Evolutionary conservation across 2,113 vertebrate genomes (phyloP).

Genomic region (Chinchilla lanigera): DNA sequence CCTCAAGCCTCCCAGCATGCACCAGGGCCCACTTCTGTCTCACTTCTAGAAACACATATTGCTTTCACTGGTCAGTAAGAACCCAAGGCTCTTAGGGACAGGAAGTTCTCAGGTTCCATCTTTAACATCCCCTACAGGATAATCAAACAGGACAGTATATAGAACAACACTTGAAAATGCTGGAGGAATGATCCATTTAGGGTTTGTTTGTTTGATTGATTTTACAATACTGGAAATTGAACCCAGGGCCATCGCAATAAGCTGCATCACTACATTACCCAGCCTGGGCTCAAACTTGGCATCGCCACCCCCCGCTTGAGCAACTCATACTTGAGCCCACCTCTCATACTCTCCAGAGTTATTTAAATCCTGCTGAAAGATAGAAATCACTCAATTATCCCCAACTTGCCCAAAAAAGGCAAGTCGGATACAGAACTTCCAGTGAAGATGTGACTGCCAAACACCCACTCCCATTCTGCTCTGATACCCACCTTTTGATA

Average conservation of each 20-base stretch:
- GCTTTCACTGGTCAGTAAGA: neutral
- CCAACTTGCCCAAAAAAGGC: neutral
- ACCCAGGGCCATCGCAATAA: neutral
- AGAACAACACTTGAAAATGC: neutral
- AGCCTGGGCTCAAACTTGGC: neutral
- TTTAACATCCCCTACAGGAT: neutral
- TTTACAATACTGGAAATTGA: neutral
- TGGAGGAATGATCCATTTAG: neutral
- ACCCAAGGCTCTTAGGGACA: neutral
- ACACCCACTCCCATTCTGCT: neutral
- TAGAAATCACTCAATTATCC: neutral
- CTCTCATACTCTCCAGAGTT: neutral
- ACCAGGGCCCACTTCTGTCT: neutral
- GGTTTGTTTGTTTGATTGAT: neutral
- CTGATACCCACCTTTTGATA: neutral
- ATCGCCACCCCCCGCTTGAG: neutral
- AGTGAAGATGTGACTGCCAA: neutral
- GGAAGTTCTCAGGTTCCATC: neutral
- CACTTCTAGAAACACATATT: neutral
- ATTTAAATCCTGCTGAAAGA: neutral
- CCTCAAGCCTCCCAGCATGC: neutral
- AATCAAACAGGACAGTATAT: neutral
- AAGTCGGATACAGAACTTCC: neutral
- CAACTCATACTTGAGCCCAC: neutral
- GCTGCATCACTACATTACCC: neutral